These are phyloP conservation scores for Paedocypris sp. DNA, from an alignment of 2,113 vertebrate species.

Conservation along the genomic window DNA sequence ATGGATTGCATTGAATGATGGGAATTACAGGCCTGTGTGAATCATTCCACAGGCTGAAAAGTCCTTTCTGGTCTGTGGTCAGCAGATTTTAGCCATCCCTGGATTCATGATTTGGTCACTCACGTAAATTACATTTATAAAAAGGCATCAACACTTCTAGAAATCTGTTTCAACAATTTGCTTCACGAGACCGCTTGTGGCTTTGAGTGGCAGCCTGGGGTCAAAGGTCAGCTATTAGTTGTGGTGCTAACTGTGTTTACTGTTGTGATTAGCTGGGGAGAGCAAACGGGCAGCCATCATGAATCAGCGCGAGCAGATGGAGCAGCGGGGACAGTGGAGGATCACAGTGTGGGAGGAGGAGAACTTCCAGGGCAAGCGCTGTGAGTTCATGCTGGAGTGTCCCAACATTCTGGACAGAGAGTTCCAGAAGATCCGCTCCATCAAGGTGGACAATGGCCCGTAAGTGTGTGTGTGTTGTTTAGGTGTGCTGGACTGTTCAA, in stretches of 20 bases:
- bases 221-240: background rate
- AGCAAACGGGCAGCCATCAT: slow-evolving; percentile 55
- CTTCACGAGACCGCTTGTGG: no score
- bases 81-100: background rate
- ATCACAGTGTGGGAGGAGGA: slow-evolving; percentile 94
- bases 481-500: slow-evolving; percentile 37
- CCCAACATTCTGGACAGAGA: slow-evolving; percentile 84
- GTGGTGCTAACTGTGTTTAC: background rate
- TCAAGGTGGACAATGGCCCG: slow-evolving; percentile 89
- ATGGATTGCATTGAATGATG: background rate
- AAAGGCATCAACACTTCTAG: no score
- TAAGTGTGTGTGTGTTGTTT: slow-evolving; percentile 62
- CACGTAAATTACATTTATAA: no score
- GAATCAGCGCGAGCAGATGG: slow-evolving; percentile 82
- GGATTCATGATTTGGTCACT: slow-evolving; percentile 6
- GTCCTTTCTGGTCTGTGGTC: background rate
- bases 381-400: slow-evolving; percentile 86
- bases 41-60: slow-evolving; percentile 6
- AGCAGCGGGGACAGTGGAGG: slow-evolving; percentile 77
- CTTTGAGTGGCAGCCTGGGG: background rate
- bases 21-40: background rate
- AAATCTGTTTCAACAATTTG: no score
- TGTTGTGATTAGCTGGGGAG: slow-evolving; percentile 29
- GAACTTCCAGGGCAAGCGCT: slow-evolving; percentile 91
- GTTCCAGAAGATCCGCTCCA: slow-evolving; percentile 89